These are phyloP conservation scores for Acipenser transmontanus DNA, from an alignment of 2,797 vertebrate species.

Conservation along the genomic window DNA sequence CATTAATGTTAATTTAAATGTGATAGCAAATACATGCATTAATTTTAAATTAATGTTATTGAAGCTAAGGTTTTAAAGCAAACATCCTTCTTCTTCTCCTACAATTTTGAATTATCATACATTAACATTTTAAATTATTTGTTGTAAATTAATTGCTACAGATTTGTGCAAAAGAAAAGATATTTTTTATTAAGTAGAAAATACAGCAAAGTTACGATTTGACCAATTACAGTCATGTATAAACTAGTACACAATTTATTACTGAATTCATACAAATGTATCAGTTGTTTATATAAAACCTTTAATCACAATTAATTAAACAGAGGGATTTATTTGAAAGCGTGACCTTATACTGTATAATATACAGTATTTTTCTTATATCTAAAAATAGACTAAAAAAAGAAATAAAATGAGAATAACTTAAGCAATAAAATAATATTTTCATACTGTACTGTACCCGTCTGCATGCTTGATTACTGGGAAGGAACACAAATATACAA, in stretches of 20 bases:
- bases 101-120: not conserved
- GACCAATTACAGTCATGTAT: not conserved
- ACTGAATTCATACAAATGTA: not conserved
- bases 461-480: constrained; percentile 44
- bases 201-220: not conserved
- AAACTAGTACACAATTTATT: not conserved
- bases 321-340: not conserved
- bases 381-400: constrained; percentile 42
- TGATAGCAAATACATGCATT: not conserved
- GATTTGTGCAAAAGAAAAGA: constrained; percentile 58
- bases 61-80: too few species aligned
- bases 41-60: too few species aligned
- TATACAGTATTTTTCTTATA: constrained; percentile 39
- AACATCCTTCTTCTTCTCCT: not conserved
- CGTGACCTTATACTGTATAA: constrained; percentile 40
- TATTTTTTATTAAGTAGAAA: constrained; percentile 75
- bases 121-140: not conserved
- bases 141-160: not conserved
- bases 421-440: constrained; percentile 55
- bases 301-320: not conserved
- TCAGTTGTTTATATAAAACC: not conserved
- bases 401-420: constrained; percentile 56
- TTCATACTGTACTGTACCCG: constrained; percentile 37
- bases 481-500: constrained; percentile 44
- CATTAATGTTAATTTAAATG: not conserved